Percentiles rank a stretch among this genome's conserved stretches.
phyloP scores from a whole-genome alignment of 2,113 vertebrate genomes.

The Odobenus rosmarus region DNA sequence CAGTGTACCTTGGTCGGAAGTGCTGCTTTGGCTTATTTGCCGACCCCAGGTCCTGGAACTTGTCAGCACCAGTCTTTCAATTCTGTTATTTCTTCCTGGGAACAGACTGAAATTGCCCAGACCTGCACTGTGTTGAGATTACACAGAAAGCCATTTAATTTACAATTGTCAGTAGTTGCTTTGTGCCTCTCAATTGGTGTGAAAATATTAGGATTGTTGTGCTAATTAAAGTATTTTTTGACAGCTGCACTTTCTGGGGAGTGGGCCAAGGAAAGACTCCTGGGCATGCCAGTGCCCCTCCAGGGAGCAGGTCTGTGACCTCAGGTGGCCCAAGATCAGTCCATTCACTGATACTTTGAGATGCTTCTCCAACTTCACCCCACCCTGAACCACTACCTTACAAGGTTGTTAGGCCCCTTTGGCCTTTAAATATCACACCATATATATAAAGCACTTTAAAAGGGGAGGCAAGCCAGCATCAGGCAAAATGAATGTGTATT shows the following conservation, averaged over 20 bases:
- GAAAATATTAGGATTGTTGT: background rate
- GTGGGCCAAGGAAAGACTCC: background rate
- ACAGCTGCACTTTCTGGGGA: constrained; percentile 14
- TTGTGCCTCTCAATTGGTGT: background rate
- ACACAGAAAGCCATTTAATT: constrained; percentile 34
- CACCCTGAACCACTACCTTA: background rate
- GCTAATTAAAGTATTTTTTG: constrained; percentile 54
- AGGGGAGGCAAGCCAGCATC: background rate
- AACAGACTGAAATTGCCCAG: background rate
- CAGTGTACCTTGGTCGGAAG: background rate
- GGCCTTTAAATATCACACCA: background rate
- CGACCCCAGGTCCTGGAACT: background rate
- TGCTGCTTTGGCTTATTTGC: background rate
- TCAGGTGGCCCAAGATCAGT: background rate
- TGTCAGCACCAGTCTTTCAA: background rate
- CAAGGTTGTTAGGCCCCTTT: background rate
- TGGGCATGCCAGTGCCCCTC: accelerated
- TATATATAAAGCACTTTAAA: background rate
- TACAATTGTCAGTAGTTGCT: constrained; percentile 19
- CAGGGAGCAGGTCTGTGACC: background rate
- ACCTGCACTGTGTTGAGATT: constrained; percentile 16
- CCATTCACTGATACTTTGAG: background rate
- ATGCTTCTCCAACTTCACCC: background rate
- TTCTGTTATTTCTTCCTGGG: background rate
- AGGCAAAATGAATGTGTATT: background rate